Base-by-base conservation (phyloP, 2,797 vertebrate genomes). In the Mus caroli region DNA sequence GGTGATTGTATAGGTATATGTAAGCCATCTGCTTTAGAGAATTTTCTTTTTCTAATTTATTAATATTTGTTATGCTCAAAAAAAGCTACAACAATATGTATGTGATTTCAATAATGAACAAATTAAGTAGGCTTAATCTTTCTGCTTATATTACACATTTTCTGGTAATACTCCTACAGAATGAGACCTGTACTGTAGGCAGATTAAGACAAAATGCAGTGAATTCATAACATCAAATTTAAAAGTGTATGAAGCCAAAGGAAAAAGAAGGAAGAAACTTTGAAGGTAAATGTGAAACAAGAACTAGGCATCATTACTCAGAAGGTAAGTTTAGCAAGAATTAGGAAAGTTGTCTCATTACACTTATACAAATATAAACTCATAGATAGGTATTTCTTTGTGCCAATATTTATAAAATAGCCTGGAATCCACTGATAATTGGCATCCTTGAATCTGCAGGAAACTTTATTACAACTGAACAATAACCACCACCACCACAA, bases 1-100 rank as follows among this genome's bases (percentile, higher is more conserved):
- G 82, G n/a, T 54, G 28, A 91, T 13, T 26, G 17, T 54, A 93
- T 67, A 95, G 90, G 89, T 79, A 97, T 80, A 88, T 82, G 83
- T 84, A 77, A 95, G 84, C 50, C 6, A 62, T 12, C 60, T 89
- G 43, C 64, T 92, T 89, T 91, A 76, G 14, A 94, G 20, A 92
- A 71, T 40, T 82, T 1, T 52, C 17, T 92, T 93, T 93, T 89
- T 17, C 4, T 60, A 80, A 89, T 60, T 91, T 69, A 86, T 54
- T 19, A 71, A 60, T 86, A 73, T 34, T 75, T 86, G 86, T 80
- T 76, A 76, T 77, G 15, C n/a, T 77, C 15, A 76, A 50, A 17
- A 76, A 93, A 92, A 73, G 19, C 34, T 67, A 76, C 34, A 73
- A 64, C 1, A 89, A 62, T 26, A 77, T 77, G 46, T 67, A 56